Conservation (phyloP, 2,113 vertebrate genomes). For the Zosterops lateralis region DNA sequence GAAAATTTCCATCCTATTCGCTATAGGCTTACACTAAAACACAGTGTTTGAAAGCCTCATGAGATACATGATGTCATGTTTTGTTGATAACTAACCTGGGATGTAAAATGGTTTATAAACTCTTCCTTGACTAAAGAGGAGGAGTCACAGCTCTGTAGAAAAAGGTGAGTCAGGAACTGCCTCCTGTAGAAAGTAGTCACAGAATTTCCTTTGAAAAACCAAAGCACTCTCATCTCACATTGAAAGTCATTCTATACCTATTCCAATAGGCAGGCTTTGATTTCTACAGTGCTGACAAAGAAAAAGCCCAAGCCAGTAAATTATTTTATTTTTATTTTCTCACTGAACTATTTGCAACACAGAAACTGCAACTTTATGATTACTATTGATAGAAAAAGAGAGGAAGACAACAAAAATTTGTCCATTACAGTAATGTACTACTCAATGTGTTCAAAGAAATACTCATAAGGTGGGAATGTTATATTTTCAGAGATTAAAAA, state of each 20-base stretch:
- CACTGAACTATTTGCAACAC: neutral
- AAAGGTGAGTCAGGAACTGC: neutral
- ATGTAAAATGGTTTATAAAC: neutral
- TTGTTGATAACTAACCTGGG: neutral
- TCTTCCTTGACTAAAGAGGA: neutral
- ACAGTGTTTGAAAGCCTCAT: neutral
- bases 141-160: neutral
- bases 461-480: neutral
- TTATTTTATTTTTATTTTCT: neutral
- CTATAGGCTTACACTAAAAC: neutral
- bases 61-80: neutral
- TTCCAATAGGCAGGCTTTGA: neutral
- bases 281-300: neutral
- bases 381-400: neutral
- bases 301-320: neutral
- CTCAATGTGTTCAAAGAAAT: neutral
- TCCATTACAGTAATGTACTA: neutral
- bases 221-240: neutral
- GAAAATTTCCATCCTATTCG: neutral
- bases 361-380: neutral
- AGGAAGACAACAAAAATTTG: neutral
- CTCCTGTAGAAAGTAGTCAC: neutral
- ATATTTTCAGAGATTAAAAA: neutral
- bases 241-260: neutral
- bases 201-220: neutral